Conservation (phyloP, 2,888 invertebrate genomes). For the Scaptomyza parva region DNA sequence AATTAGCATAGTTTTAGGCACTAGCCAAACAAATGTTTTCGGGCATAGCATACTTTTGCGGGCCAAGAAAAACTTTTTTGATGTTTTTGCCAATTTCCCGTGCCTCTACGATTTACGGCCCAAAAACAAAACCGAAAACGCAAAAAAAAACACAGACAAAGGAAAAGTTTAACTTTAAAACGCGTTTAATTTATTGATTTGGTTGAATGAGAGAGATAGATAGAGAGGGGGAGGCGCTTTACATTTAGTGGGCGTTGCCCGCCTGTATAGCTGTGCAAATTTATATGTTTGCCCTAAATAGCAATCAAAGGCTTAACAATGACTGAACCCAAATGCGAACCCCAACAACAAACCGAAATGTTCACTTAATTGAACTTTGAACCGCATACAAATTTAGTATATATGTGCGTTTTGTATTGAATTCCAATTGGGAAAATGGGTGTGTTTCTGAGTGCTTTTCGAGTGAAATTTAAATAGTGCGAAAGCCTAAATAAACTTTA, state of each 20-base stretch:
- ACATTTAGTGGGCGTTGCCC: constrained; percentile 28
- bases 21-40: constrained; percentile 25
- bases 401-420: constrained; percentile 34
- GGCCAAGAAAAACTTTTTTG: constrained; percentile 57
- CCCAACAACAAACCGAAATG: constrained; percentile 30
- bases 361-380: constrained; percentile 75
- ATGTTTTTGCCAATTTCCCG: constrained; percentile 77
- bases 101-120: constrained; percentile 49
- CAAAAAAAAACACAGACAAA: constrained; percentile 9
- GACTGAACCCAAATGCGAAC: constrained; percentile 1
- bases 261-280: constrained; percentile 47
- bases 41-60: constrained; percentile 38
- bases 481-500: constrained; percentile 30
- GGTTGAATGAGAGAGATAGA: constrained; percentile 24
- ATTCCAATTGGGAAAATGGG: constrained; percentile 27
- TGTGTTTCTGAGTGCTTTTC: constrained; percentile 53
- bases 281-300: constrained; percentile 73
- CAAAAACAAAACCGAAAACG: background rate
- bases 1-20: constrained; percentile 72
- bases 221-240: background rate
- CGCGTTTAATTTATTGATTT: constrained; percentile 71
- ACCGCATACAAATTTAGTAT: constrained; percentile 38
- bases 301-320: constrained; percentile 71
- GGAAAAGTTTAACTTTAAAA: constrained; percentile 45
- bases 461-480: constrained; percentile 62